Conservation (phyloP, 37 sponge, comb jelly and placozoan genomes). For the Ephydatia muelleri region DNA sequence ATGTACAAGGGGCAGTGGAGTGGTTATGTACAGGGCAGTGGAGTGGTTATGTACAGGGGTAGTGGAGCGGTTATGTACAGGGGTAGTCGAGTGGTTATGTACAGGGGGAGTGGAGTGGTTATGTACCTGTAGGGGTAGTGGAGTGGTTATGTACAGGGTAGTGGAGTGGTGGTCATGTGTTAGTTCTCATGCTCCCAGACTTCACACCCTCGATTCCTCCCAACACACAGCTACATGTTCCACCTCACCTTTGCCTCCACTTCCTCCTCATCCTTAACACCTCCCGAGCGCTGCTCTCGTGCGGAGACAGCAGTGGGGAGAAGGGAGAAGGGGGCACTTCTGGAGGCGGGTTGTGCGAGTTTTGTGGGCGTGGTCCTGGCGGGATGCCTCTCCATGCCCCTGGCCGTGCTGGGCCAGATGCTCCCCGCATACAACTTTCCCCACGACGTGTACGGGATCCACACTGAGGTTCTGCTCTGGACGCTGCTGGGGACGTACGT, state of each 20-base stretch:
- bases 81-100: too few relatives aligned
- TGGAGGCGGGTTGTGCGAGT: not conserved
- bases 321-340: not conserved
- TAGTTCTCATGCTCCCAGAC: too few relatives aligned
- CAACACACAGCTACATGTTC: conserved; percentile 45
- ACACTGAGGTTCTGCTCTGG: conserved; percentile 30
- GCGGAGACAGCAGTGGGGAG: conserved; percentile 2
- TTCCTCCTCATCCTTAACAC: conserved; percentile 28
- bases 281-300: conserved; percentile 16
- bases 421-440: conserved; percentile 32
- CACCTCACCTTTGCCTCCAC: conserved; percentile 46
- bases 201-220: too few relatives aligned
- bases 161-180: too few relatives aligned
- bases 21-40: too few relatives aligned
- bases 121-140: too few relatives aligned
- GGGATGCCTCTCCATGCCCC: conserved; percentile 26
- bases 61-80: too few relatives aligned
- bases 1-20: too few relatives aligned
- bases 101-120: too few relatives aligned
- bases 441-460: conserved; percentile 40
- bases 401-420: conserved; percentile 29
- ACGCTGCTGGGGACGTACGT: conserved; percentile 21
- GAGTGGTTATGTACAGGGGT: too few relatives aligned
- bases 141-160: too few relatives aligned
- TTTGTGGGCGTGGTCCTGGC: not conserved